Evolutionary conservation across 2,888 invertebrate genomes (phyloP), one percentile per base, ranked within the genome.

Genomic region (Andrena haemorrhoa): DNA sequence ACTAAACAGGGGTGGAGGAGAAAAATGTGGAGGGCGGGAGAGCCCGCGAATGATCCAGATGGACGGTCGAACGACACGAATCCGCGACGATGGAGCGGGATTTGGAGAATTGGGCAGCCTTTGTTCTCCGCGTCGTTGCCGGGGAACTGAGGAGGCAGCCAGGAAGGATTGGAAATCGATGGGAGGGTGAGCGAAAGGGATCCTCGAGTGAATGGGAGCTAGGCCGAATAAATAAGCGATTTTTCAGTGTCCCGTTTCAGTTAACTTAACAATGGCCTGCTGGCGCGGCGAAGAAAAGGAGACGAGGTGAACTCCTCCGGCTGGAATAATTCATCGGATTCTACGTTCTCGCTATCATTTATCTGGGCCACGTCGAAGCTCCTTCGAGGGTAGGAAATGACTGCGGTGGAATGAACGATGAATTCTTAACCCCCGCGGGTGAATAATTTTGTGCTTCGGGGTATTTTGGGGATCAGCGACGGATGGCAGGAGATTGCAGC

Each of bases 141-240:
- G 12, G 6, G n/a, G 47, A 29, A 12, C 20, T 16, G 0, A 5
- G 35, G 20, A 12, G 47, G 5, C 4, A 60, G 58, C 16, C n/a
- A 0, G 2, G 31, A 60, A 60, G 49, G 61, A 71, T 49, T 49
- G 71, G 47, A 71, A 61, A 71, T 71, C 71, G 71, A 61, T 71
- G 47, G 2, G n/a, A 4, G 2, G 0, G 1, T 0, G 23, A 7
- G 8, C 10, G 47, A 49, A 16, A 7, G 2, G 7, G 3, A 33
- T 58, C 29, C 2, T 33, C n/a, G 10, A 3, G 51, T 26, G 6
- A 8, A 41, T 29, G 26, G 26, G 26, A 64, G 47, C 7, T 7
- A 60, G 60, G 31, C 16, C 60, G 31, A 31, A 60, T 31, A 60
- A 31, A 31, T 60, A 31, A 7, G 41, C 64, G 26, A 26, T 47